Evolutionary conservation across 2,888 invertebrate species (phyloP).

Genomic region (Tipula confusa): DNA sequence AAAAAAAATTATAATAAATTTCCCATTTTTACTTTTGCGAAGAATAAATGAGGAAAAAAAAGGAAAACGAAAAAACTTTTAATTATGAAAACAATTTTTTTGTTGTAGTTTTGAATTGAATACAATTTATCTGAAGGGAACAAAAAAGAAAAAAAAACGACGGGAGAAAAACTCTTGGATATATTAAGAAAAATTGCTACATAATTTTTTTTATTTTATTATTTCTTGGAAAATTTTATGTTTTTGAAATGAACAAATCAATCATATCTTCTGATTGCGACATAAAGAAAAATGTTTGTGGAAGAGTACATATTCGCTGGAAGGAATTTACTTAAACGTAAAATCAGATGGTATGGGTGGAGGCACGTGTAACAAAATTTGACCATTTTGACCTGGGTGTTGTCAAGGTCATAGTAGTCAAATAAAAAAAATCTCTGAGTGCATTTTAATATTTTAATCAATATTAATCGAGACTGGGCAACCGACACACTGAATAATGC

Average conservation of each 20-base stretch:
- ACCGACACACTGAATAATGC: no score
- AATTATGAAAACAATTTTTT: neutral
- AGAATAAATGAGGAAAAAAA: neutral
- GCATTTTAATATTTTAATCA: no score
- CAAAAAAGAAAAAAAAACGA: neutral
- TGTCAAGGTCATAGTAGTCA: neutral
- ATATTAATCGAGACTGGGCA: no score
- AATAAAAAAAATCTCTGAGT: neutral
- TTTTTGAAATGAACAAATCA: constrained; percentile 25
- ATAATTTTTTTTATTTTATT: neutral
- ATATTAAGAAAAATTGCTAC: neutral
- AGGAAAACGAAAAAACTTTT: neutral
- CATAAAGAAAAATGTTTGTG: neutral
- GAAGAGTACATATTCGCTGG: neutral
- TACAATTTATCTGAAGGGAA: constrained; percentile 12
- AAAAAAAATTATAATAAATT: neutral
- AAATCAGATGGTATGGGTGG: no score
- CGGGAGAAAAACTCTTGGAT: constrained; percentile 12
- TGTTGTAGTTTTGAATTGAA: neutral
- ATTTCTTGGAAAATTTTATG: neutral
- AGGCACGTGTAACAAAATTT: neutral
- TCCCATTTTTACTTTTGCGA: neutral
- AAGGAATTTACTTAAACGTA: neutral
- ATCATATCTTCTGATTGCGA: constrained; percentile 20
- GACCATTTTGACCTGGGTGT: neutral